Evolutionary conservation across 1,140 invertebrate species (phyloP).

Genomic region (Drosophila busckii): DNA sequence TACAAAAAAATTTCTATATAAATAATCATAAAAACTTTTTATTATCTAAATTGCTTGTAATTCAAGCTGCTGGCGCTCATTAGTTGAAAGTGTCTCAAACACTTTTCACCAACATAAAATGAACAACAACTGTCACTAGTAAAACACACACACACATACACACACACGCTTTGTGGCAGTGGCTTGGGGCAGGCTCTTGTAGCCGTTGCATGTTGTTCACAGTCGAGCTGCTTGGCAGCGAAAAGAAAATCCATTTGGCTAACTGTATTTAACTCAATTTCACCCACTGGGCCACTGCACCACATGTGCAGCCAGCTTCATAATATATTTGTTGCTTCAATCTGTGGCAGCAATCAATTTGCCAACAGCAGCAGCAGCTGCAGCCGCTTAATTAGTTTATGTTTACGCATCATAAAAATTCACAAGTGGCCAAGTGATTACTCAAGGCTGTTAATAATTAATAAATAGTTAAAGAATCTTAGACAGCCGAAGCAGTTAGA

Average conservation of each 20-base stretch:
- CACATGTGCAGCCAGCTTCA: conserved; percentile 62
- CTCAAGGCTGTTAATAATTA: neutral
- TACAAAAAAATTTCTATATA: no score
- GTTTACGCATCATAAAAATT: conserved; percentile 63
- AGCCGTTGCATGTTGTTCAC: conserved; percentile 44
- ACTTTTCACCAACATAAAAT: conserved; percentile 9
- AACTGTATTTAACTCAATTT: conserved; percentile 71
- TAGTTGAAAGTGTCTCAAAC: conserved; percentile 25
- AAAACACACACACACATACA: no score
- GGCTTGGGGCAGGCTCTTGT: conserved; percentile 25
- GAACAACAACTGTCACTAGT: conserved; percentile 7
- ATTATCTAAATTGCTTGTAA: no score
- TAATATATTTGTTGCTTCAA: no score
- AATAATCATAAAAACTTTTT: no score
- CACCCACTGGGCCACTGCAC: conserved; percentile 74
- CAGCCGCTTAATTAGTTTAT: conserved; percentile 17
- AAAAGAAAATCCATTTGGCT: conserved; percentile 73
- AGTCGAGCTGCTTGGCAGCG: conserved; percentile 46
- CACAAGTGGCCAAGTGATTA: conserved; percentile 21
- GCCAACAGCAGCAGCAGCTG: neutral
- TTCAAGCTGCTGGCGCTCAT: neutral
- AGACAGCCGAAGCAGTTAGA: no score
- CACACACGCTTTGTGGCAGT: no score
- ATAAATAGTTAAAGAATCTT: no score
- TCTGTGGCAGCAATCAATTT: conserved; percentile 1